Evolutionary conservation across 2,113 vertebrate species (phyloP).

Genomic region (Oreocharis arfaki): DNA sequence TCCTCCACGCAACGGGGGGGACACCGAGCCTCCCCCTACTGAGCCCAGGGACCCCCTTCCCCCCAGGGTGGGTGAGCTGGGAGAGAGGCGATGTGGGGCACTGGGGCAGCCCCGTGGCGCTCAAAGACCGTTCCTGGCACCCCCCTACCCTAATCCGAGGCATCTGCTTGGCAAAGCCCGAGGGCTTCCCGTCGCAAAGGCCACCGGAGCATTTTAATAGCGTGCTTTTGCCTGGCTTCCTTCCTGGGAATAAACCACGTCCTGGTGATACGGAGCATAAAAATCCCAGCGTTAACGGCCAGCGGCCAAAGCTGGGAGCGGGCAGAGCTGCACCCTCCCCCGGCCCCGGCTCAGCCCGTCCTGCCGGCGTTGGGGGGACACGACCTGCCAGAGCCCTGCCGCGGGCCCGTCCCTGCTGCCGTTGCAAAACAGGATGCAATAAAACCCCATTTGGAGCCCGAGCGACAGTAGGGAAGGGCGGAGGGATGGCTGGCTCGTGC

Average conservation of each 20-base stretch:
- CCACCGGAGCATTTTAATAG: not conserved
- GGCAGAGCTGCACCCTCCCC: not conserved
- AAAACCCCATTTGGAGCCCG: not conserved
- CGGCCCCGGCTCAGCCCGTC: fast-evolving
- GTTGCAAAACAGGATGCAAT: constrained; percentile 13
- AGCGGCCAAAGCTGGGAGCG: not conserved
- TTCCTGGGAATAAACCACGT: constrained; percentile 48
- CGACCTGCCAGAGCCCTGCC: not conserved
- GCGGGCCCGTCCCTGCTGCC: fast-evolving
- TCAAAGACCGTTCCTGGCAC: not conserved
- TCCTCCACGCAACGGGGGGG: not conserved
- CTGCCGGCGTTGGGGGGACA: fast-evolving
- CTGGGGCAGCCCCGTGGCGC: not conserved
- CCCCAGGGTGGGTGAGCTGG: fast-evolving
- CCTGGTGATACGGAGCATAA: not conserved
- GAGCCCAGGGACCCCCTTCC: not conserved
- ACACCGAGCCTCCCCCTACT: fast-evolving
- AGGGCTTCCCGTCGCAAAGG: constrained; percentile 9
- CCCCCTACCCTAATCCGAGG: not conserved
- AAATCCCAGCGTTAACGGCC: not conserved
- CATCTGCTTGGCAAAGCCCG: not conserved
- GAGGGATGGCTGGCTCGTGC: not conserved
- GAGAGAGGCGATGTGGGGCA: not conserved
- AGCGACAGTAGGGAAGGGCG: not conserved
- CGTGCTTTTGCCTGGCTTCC: not conserved